Evolutionary conservation across 2,797 vertebrate genomes (phyloP), one percentile per base, ranked within the genome.

Genomic region (Harpagifer antarcticus): DNA sequence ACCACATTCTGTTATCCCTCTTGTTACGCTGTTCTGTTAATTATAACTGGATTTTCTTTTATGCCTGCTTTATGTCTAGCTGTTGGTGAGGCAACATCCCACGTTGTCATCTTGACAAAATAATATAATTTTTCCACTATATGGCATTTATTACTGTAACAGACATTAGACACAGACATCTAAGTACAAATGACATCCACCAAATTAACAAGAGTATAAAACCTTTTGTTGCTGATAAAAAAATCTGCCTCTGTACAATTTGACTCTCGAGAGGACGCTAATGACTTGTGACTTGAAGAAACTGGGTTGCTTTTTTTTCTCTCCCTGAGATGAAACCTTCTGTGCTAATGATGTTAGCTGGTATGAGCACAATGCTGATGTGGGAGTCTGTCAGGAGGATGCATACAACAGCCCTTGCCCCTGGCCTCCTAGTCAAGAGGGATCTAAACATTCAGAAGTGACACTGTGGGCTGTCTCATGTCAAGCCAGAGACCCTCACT

Each of bases 271-370:
- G 91, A 91, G 88, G 90, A 94, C 78, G 53, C 89, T 94, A 94
- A 94, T 93, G 91, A 93, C 92, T 93, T 93, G 91, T 93, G 93
- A 93, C 93, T 94, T 89, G 78, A 91, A 93, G 91, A 94, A 93
- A 93, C 89, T 85, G 89, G 88, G 91, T 93, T 91, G 91, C 64
- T 87, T 88, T 89, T 83, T 83, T 82, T 70, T 74, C 88, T 79
- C 89, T 90, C 65, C 68, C 84, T 77, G 86, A 91, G 90, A 92
- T 90, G 86, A 93, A 91, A 92, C 90, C 91, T 89, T 91, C 88
- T 86, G 85, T 85, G 88, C 87, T 94, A 94, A 94, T 93, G 91
- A 93, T 92, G 91, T 93, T 93, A 93, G 90, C 92, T 90, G 87
- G 91, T 93, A 90, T 91, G 84, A 92, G 88, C 88, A 91, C 92